Evolutionary conservation across 1,140 invertebrate genomes (phyloP).

Genomic region (Pteromalus puparum): DNA sequence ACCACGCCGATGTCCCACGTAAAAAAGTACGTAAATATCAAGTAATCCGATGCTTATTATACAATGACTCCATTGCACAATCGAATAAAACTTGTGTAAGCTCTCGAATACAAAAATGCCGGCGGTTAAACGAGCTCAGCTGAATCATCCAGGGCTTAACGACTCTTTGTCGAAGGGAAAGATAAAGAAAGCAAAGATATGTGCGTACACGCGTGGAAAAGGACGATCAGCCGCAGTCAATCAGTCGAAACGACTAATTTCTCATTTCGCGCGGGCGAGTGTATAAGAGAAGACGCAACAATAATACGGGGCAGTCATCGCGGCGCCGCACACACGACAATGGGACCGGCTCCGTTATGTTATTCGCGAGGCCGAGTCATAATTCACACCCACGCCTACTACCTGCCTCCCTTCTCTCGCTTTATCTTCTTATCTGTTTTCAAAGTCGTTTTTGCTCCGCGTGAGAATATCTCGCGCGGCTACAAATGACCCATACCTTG

Average conservation of each 20-base stretch:
- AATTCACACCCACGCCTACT: constrained; percentile 62
- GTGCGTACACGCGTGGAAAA: neutral
- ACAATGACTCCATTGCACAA: neutral
- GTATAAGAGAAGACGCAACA: constrained; percentile 16
- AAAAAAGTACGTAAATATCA: too few species aligned
- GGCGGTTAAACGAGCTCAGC: neutral
- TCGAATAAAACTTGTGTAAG: too few species aligned
- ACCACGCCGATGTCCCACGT: too few species aligned
- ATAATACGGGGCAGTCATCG: constrained; percentile 45
- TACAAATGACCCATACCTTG: constrained; percentile 5
- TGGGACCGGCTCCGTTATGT: constrained; percentile 43
- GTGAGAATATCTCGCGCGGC: constrained; percentile 39
- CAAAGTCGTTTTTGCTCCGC: constrained; percentile 9
- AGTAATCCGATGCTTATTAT: too few species aligned
- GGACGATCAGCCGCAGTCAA: constrained; percentile 35
- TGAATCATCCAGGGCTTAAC: constrained; percentile 31
- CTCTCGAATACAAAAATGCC: neutral
- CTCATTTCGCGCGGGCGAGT: too few species aligned
- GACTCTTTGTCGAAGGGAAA: constrained; percentile 33
- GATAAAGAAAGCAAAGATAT: constrained; percentile 38
- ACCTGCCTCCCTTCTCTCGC: too few species aligned
- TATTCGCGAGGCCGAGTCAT: constrained; percentile 56
- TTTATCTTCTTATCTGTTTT: constrained; percentile 39
- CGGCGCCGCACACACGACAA: constrained; percentile 26
- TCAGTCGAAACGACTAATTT: constrained; percentile 34